Evolutionary conservation across 2,113 vertebrate species (phyloP).

Genomic region (Clarias batrachus): DNA sequence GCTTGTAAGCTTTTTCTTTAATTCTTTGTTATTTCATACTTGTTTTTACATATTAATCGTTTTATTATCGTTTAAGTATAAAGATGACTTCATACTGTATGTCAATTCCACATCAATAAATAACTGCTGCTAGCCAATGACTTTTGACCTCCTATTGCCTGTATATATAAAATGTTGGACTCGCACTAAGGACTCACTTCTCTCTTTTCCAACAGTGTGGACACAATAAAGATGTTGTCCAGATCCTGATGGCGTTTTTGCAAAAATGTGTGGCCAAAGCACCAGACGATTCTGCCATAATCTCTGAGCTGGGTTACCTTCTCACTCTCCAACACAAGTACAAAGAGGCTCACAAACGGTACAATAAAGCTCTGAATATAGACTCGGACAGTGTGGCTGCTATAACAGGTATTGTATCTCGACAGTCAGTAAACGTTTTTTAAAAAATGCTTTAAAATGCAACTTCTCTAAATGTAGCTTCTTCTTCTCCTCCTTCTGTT

Average conservation of each 20-base stretch:
- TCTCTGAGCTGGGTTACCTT: slow-evolving; percentile 70
- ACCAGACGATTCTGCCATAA: slow-evolving; percentile 49
- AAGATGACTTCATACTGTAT: not conserved
- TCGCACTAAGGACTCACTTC: not conserved
- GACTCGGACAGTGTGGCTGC: slow-evolving; percentile 63
- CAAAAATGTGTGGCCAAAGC: slow-evolving; percentile 53
- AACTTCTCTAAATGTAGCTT: not conserved
- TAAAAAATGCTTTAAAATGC: not conserved
- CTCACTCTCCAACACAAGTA: slow-evolving; percentile 65
- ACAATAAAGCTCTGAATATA: slow-evolving; percentile 64
- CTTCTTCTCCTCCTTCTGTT: not conserved
- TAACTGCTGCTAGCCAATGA: not conserved
- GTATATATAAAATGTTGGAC: not conserved
- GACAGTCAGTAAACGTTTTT: not conserved
- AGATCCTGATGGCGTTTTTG: slow-evolving; percentile 62
- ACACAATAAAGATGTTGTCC: slow-evolving; percentile 60
- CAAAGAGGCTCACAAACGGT: slow-evolving; percentile 67
- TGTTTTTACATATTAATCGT: not conserved
- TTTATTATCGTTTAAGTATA: not conserved
- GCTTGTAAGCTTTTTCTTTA: not conserved
- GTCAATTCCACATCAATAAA: not conserved
- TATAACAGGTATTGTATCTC: slow-evolving; percentile 63
- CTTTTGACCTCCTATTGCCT: not conserved
- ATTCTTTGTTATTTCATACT: not conserved
- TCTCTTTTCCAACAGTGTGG: slow-evolving; percentile 65